Conservation (phyloP, 2,797 vertebrate species). For the Lutjanus campechanus region DNA sequence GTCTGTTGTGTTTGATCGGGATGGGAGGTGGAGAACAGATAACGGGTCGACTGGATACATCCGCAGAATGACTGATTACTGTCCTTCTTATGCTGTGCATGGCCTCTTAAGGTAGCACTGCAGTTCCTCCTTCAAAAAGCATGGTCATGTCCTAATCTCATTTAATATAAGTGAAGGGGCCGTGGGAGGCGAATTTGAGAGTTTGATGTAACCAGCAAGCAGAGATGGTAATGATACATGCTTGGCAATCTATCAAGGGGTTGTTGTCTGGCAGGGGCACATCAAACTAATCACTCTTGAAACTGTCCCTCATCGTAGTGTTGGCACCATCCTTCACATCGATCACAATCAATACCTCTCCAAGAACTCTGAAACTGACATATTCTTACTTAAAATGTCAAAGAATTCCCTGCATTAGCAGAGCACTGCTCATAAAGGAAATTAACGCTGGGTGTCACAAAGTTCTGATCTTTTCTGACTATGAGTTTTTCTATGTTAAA, state of each 20-base stretch:
- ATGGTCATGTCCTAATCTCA: slow-evolving; percentile 7
- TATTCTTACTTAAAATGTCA: slow-evolving; percentile 66
- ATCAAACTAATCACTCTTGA: slow-evolving; percentile 69
- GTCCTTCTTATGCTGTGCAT: slow-evolving; percentile 12
- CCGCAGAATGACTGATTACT: slow-evolving; percentile 54
- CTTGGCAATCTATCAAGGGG: slow-evolving; percentile 47
- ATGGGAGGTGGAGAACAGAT: slow-evolving; percentile 60
- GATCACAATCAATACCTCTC: slow-evolving; percentile 54
- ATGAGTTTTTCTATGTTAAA: neutral
- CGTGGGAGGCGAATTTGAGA: slow-evolving; percentile 9
- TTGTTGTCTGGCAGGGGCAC: slow-evolving; percentile 46
- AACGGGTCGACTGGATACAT: slow-evolving; percentile 50
- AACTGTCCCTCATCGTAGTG: slow-evolving; percentile 42
- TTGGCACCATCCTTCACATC: slow-evolving; percentile 53
- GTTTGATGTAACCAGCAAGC: slow-evolving; percentile 33
- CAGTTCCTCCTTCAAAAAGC: slow-evolving; percentile 22
- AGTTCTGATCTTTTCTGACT: slow-evolving; percentile 25
- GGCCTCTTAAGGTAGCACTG: slow-evolving; percentile 1
- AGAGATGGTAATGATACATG: slow-evolving; percentile 29
- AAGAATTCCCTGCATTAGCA: slow-evolving; percentile 44
- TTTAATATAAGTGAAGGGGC: slow-evolving; percentile 21
- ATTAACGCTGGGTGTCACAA: slow-evolving; percentile 36
- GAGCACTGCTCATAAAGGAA: slow-evolving; percentile 43
- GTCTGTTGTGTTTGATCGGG: slow-evolving; percentile 71
- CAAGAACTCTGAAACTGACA: slow-evolving; percentile 67